Conservation (phyloP, 1,140 invertebrate genomes). For the Formica exsecta region DNA sequence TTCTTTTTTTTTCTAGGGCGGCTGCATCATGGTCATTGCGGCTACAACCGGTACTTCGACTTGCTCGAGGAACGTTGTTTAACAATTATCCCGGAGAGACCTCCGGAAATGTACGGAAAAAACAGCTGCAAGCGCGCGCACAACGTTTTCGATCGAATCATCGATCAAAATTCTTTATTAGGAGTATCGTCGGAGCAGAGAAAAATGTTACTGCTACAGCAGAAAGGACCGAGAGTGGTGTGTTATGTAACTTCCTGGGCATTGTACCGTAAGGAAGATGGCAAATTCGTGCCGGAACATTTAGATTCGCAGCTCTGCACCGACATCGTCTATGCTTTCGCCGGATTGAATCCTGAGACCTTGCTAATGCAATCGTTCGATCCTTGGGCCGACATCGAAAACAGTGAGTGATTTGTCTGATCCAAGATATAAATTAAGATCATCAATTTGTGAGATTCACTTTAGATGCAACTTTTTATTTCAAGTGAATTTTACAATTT, state of each 20-base stretch:
- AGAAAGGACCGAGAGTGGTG: conserved; percentile 88
- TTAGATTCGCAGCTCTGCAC: conserved; percentile 94
- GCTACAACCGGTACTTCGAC: conserved; percentile 79
- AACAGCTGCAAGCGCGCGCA: conserved; percentile 79
- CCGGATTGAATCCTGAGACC: conserved; percentile 92
- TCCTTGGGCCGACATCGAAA: conserved; percentile 94
- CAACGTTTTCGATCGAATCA: conserved; percentile 68
- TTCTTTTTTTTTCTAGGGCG: conserved; percentile 34
- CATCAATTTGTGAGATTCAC: neutral
- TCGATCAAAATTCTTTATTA: conserved; percentile 38
- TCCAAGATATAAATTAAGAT: neutral
- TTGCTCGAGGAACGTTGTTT: conserved; percentile 71
- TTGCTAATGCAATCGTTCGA: conserved; percentile 92
- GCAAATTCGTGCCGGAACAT: conserved; percentile 94
- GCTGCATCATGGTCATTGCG: conserved; percentile 80
- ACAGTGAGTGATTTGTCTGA: conserved; percentile 88
- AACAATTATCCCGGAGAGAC: conserved; percentile 59
- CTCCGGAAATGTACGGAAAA: conserved; percentile 25
- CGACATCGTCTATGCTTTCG: conserved; percentile 96
- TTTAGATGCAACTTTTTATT: neutral
- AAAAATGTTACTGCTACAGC: conserved; percentile 52
- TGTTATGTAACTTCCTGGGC: conserved; percentile 97
- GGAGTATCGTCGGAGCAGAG: conserved; percentile 71
- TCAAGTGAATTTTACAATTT: neutral
- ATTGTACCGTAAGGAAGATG: conserved; percentile 93